Evolutionary conservation across 2,888 invertebrate species (phyloP).

Genomic region (Gandaritis pyraliata): DNA sequence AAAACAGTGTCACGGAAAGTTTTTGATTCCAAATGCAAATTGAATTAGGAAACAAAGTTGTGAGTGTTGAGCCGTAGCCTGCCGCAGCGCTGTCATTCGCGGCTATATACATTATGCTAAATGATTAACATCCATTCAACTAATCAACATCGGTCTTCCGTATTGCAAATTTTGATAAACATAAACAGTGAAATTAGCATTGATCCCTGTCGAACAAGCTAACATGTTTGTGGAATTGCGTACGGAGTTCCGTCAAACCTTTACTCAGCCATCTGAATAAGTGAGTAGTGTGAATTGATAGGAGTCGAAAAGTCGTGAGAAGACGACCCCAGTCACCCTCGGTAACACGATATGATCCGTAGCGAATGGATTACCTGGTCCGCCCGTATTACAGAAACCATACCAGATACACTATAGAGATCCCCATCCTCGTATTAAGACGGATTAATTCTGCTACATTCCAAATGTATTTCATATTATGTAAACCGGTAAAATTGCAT

Average conservation of each 20-base stretch:
- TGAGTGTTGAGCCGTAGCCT: constrained; percentile 69
- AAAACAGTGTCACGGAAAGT: constrained; percentile 84
- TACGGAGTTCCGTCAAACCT: constrained; percentile 8
- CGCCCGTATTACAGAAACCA: constrained; percentile 83
- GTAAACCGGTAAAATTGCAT: constrained; percentile 59
- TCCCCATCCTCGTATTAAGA: constrained; percentile 70
- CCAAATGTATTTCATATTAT: constrained; percentile 65
- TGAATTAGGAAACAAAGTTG: constrained; percentile 81
- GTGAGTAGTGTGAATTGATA: constrained; percentile 42
- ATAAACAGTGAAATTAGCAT: constrained; percentile 40
- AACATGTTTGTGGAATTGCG: constrained; percentile 8
- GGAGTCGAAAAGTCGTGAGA: constrained; percentile 59
- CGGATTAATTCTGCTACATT: constrained; percentile 75
- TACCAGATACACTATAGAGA: constrained; percentile 73
- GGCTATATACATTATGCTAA: constrained; percentile 61
- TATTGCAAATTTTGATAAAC: constrained; percentile 37
- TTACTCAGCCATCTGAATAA: constrained; percentile 24
- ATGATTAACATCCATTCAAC: constrained; percentile 61
- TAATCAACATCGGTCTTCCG: constrained; percentile 40
- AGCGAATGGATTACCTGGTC: constrained; percentile 75
- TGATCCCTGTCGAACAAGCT: constrained; percentile 23
- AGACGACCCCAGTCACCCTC: constrained; percentile 64
- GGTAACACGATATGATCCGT: constrained; percentile 73
- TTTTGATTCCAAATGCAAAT: constrained; percentile 84
- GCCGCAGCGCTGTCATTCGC: constrained; percentile 67